These are phyloP conservation scores for Periparus ater DNA, from an alignment of 2,797 vertebrate species.

Conservation along the genomic window DNA sequence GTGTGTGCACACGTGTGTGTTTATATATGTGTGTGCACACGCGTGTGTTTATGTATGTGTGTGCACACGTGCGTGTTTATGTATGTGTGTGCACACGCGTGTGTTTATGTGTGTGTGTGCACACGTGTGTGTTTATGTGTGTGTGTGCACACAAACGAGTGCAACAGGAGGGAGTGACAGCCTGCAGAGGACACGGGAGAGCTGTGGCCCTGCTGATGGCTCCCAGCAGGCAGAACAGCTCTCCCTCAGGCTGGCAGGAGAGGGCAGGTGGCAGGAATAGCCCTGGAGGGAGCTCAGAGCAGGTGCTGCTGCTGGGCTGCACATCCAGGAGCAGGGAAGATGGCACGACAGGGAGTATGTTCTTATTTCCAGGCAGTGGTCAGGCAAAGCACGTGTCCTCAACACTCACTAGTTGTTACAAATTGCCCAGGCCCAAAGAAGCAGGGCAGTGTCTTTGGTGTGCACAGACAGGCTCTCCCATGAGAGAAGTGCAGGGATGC, in stretches of 20 bases:
- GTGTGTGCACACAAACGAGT: fast-evolving
- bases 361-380: neutral
- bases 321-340: neutral
- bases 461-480: fast-evolving
- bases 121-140: too few species aligned
- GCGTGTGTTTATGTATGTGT: too few species aligned
- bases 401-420: fast-evolving
- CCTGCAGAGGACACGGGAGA: neutral
- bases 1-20: neutral
- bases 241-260: fast-evolving
- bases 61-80: too few species aligned
- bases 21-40: fast-evolving
- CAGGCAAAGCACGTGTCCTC: neutral
- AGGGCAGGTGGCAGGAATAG: neutral
- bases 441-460: neutral
- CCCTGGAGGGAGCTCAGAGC: neutral
- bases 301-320: neutral
- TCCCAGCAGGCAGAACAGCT: neutral
- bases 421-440: neutral
- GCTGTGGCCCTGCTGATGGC: neutral
- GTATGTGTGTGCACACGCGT: fast-evolving
- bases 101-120: fast-evolving
- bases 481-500: fast-evolving
- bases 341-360: fast-evolving
- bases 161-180: neutral